A percentile compares a stretch with the other conserved stretches of the same genome.
These are phyloP conservation scores for Eupeodes luniger DNA, from an alignment of 2,888 invertebrate genomes.

Conservation along the genomic window DNA sequence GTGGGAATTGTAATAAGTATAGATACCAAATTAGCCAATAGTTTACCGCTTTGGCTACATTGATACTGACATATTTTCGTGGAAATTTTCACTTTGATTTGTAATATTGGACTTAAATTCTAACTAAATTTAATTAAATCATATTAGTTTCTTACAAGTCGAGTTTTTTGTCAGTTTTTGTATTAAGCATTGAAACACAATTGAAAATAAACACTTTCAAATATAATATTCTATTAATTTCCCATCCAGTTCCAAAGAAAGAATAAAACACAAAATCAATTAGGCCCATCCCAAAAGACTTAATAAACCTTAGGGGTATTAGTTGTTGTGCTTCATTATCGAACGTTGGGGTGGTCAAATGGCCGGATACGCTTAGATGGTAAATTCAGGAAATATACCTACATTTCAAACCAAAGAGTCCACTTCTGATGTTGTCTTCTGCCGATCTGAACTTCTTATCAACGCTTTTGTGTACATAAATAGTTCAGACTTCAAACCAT, in stretches of 20 bases:
- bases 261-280: constrained; percentile 32
- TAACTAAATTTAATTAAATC: no score
- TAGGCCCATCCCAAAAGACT: constrained; percentile 49
- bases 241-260: not conserved
- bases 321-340: constrained; percentile 2
- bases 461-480: not conserved
- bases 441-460: not conserved
- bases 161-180: no score
- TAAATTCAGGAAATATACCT: constrained; percentile 67
- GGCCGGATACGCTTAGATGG: constrained; percentile 62
- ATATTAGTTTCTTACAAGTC: no score
- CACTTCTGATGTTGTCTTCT: not conserved
- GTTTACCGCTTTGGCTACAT: no score
- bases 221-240: no score
- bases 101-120: no score
- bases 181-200: no score
- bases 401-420: constrained; percentile 63
- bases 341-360: constrained; percentile 28
- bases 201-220: no score
- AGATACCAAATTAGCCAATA: no score
- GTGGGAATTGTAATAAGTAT: no score
- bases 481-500: constrained; percentile 10
- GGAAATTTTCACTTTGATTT: no score
- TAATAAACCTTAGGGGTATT: not conserved
- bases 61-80: no score